Evolutionary conservation across 2,113 vertebrate genomes (phyloP), one percentile per base, ranked within the genome.

Genomic region (Cettia cetti): DNA sequence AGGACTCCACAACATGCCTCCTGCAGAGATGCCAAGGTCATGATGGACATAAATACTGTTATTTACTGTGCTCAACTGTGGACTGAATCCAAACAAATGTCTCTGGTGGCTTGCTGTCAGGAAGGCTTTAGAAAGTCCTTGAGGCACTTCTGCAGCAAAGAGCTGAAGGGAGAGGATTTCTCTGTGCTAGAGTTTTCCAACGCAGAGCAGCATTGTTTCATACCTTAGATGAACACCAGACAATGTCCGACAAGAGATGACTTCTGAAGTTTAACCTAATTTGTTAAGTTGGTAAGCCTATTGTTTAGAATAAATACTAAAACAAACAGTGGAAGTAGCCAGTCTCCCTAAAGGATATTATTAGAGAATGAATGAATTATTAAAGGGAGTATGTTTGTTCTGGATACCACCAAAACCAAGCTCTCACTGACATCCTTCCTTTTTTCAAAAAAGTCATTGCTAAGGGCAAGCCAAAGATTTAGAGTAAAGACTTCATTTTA

Each of bases 221-320:
- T 49, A 20, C 71, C 37, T 72, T 68, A 91, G 56, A 44, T 23
- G 44, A 87, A 44, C 13, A 52, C 42, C n/a, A 65, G n/a, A 61
- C 47, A 40, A 53, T 4, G 3, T 88, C 59, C 2, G 1, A 8
- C 54, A 83, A 92, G 39, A 42, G n/a, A 63, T 80, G 47, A 40
- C 28, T 94, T 90, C 54, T 85, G 11, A 94, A 86, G 72, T 84
- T 84, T 70, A 82, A 88, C 18, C 7, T 91, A n/a, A 71, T 91
- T 71, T 82, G 37, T 90, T 92, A 86, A 90, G 52, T 74, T 88
- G 37, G 5, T 47, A 63, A 83, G 42, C 21, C 80, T 92, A 42
- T 95, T 93, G 89, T 93, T 95, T 83, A 78, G 35, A 93, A 45
- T 82, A 77, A 88, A 33, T 59, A 9, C 39, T 82, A 47, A 94